Evolutionary conservation across 2,797 vertebrate species (phyloP).

Genomic region (Sus cebifrons): DNA sequence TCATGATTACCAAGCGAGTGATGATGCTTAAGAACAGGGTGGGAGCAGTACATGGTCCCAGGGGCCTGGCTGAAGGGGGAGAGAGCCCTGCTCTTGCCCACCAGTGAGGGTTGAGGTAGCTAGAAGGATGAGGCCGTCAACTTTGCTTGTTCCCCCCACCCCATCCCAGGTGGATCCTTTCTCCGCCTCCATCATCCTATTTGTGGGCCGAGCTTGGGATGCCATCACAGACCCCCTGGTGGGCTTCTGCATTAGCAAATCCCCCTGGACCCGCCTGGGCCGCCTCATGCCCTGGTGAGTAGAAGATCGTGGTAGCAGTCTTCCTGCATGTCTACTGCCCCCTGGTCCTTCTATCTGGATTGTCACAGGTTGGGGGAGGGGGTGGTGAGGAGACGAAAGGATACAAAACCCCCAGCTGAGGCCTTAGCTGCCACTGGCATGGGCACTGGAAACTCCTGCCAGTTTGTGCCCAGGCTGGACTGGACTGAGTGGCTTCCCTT

Average conservation of each 20-base stretch:
- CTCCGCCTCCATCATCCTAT: conserved; percentile 96
- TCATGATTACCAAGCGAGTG: not conserved
- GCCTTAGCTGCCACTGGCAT: not conserved
- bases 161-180: conserved; percentile 93
- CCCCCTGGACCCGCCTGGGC: conserved; percentile 93
- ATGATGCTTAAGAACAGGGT: not conserved
- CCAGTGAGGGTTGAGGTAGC: not conserved
- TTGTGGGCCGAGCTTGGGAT: conserved; percentile 96
- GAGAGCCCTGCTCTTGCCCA: not conserved
- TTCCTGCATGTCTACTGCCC: not conserved
- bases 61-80: not conserved
- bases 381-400: not conserved
- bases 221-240: conserved; percentile 97
- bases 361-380: not conserved
- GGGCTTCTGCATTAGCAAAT: conserved; percentile 97
- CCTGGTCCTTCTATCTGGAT: not conserved
- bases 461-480: conserved; percentile 15
- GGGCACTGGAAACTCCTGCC: not conserved
- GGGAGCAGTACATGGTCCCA: not conserved
- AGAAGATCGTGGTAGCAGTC: conserved; percentile 80
- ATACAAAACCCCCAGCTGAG: not conserved
- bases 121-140: not conserved
- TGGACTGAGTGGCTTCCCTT: not conserved
- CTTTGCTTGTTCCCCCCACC: not conserved
- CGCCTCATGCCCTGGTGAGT: conserved; percentile 97